Conservation (phyloP, 2,113 vertebrate species). For the Microtus montanus region DNA sequence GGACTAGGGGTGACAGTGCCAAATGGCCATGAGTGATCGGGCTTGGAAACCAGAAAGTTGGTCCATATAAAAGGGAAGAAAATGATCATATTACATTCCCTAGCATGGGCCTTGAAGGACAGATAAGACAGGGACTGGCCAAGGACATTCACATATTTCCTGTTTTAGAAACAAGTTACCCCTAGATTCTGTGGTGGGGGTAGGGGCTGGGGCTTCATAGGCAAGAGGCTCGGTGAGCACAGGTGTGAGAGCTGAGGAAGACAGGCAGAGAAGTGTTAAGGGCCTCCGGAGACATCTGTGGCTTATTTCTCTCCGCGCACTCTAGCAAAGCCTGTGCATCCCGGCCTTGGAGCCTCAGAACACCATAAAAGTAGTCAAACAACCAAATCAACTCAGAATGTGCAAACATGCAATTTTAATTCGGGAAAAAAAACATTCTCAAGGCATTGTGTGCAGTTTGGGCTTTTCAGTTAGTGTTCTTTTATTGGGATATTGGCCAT, state of each 20-base stretch:
- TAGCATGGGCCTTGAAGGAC: not conserved
- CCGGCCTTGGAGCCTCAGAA: not conserved
- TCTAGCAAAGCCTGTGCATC: not conserved
- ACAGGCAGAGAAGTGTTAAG: not conserved
- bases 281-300: not conserved
- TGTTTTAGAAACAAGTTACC: not conserved
- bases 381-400: conserved; percentile 27
- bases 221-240: too few relatives aligned
- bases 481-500: conserved; percentile 21
- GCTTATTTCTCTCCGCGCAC: not conserved
- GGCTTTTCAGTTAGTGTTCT: not conserved
- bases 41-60: not conserved
- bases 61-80: not conserved
- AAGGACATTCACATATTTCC: not conserved
- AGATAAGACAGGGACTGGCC: not conserved
- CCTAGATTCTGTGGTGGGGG: not conserved
- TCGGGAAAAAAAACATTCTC: conserved; percentile 38
- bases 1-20: not conserved
- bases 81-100: not conserved
- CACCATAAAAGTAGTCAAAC: conserved; percentile 23
- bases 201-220: not conserved
- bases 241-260: not conserved
- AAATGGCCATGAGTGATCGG: not conserved
- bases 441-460: conserved; percentile 36
- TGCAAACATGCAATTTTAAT: conserved; percentile 47